These are phyloP conservation scores for Micrastur ruficollis DNA, from an alignment of 2,797 vertebrate species.

Conservation along the genomic window DNA sequence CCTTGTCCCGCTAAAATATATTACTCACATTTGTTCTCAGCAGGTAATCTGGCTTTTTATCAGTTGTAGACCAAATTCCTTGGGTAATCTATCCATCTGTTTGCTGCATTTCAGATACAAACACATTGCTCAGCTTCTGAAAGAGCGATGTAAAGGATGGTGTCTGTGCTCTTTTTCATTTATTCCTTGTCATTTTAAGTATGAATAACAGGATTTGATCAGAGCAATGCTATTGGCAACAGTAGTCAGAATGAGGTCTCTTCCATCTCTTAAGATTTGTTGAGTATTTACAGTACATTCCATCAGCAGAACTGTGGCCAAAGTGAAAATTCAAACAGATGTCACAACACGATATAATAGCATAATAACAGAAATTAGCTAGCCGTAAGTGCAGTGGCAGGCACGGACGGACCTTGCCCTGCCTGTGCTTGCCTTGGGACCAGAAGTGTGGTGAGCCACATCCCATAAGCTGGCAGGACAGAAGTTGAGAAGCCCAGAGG, in stretches of 20 bases:
- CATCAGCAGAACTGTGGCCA: neutral
- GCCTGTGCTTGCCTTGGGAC: neutral
- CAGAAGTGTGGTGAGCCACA: rapidly evolving
- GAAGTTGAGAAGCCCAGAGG: neutral
- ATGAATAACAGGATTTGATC: neutral
- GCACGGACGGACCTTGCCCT: rapidly evolving
- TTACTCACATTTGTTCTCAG: neutral
- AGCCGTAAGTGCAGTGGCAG: rapidly evolving
- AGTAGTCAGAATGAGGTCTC: neutral
- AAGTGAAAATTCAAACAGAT: neutral
- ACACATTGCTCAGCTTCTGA: neutral
- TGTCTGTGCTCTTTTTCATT: neutral
- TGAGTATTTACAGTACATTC: neutral
- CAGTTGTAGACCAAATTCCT: neutral
- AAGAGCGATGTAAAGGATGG: neutral
- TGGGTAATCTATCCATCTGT: neutral
- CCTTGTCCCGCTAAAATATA: neutral
- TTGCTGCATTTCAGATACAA: neutral
- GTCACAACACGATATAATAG: neutral
- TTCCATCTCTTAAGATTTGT: neutral
- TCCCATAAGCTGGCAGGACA: rapidly evolving
- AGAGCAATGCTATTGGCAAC: neutral
- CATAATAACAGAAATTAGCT: neutral
- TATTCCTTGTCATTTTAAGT: neutral
- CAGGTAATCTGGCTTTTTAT: neutral